phyloP scores from a whole-genome alignment of 1,140 invertebrate genomes.

The Drosophila kepulauana region DNA sequence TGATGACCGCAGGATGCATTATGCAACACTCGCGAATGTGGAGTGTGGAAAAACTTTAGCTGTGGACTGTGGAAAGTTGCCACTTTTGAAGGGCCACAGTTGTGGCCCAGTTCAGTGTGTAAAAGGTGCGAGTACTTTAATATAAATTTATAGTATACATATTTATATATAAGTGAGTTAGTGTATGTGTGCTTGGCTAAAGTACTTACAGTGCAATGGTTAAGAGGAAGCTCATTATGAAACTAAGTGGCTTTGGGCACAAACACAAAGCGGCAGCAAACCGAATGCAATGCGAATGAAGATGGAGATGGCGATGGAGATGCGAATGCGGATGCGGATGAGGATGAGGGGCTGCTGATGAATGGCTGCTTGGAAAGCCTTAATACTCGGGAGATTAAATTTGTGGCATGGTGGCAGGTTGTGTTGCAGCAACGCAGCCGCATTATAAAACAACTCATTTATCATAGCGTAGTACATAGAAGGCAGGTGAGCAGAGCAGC shows the following conservation, averaged over 20 bases:
- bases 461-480: conserved; percentile 64
- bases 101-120: background rate
- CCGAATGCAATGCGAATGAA: conserved; percentile 52
- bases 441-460: conserved; percentile 79
- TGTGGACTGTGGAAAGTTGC: conserved; percentile 17
- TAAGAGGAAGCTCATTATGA: conserved; percentile 55
- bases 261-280: conserved; percentile 39
- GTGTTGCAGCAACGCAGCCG: conserved; percentile 50
- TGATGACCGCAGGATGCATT: conserved; percentile 42
- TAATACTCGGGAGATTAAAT: conserved; percentile 67
- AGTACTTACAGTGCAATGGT: background rate
- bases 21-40: conserved; percentile 18
- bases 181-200: background rate
- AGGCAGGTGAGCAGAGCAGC: background rate
- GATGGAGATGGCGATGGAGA: conserved; percentile 21
- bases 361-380: conserved; percentile 56
- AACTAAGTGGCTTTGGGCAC: conserved; percentile 25
- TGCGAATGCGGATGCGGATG: conserved; percentile 26
- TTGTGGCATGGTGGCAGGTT: conserved; percentile 40
- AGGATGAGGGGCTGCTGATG: conserved; percentile 19
- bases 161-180: background rate
- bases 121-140: conserved; percentile 2
- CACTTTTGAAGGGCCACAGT: background rate
- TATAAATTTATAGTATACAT: conserved; percentile 9
- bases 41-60: too few species aligned